Conservation (phyloP, 92 coral and sea anemone genomes). For the Parazoanthus atlanticus region DNA sequence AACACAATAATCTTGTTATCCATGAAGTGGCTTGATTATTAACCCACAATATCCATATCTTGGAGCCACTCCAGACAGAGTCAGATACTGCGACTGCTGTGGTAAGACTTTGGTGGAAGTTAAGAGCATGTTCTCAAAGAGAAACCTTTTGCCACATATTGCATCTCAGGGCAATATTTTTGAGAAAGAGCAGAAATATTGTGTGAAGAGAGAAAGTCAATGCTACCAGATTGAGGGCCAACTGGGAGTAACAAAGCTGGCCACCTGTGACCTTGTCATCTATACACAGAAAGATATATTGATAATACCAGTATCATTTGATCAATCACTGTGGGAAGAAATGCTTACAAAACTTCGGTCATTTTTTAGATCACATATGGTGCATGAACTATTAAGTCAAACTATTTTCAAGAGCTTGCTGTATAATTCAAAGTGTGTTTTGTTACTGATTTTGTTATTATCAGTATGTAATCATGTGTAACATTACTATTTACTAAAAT, state of each 20-base stretch:
- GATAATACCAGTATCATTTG: constrained; percentile 38
- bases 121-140: constrained; percentile 17
- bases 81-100: constrained; percentile 31
- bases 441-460: too few species aligned
- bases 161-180: not conserved
- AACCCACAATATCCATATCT: constrained; percentile 19
- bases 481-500: too few species aligned
- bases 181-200: not conserved
- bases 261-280: constrained; percentile 33
- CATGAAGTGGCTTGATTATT: constrained; percentile 52
- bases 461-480: too few species aligned
- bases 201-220: constrained; percentile 5
- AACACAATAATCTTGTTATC: constrained; percentile 1
- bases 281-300: constrained; percentile 48
- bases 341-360: constrained; percentile 2
- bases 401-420: not conserved
- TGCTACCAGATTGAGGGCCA: constrained; percentile 58
- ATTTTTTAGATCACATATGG: not conserved
- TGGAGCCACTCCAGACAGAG: constrained; percentile 21
- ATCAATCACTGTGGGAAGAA: constrained; percentile 30
- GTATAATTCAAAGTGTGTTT: too few species aligned
- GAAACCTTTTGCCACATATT: constrained; percentile 10
- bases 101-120: constrained; percentile 14
- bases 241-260: constrained; percentile 26
- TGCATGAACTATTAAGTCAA: constrained; percentile 15